A percentile compares a stretch with the other conserved stretches of the same genome.
Evolutionary conservation across 1,140 invertebrate species (phyloP).

Genomic region (Ips typographus): DNA sequence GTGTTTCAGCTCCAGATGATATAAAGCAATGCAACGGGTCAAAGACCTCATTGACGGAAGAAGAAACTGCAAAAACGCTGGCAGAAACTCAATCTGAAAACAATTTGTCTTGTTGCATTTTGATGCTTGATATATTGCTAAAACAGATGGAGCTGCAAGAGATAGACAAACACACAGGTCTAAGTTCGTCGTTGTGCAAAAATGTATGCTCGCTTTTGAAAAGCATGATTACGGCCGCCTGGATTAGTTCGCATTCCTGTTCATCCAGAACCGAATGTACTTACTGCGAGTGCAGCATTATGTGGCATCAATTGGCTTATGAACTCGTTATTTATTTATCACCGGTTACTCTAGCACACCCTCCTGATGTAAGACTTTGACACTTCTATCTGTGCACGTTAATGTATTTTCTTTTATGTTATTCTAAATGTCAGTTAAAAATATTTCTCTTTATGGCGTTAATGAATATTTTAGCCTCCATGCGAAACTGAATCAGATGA

Average conservation of each 20-base stretch:
- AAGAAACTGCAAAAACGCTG: conserved; percentile 56
- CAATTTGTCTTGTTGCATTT: conserved; percentile 88
- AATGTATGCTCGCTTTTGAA: conserved; percentile 78
- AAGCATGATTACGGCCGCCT: conserved; percentile 76
- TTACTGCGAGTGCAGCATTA: conserved; percentile 88
- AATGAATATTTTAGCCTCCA: conserved; percentile 54
- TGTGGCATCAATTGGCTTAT: conserved; percentile 90
- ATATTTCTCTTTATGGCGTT: background rate
- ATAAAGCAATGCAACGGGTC: conserved; percentile 54
- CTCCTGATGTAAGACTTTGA: conserved; percentile 68
- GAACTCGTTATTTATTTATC: conserved; percentile 79
- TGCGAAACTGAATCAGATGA: conserved; percentile 62
- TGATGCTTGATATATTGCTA: conserved; percentile 93
- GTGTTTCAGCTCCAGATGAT: conserved; percentile 18
- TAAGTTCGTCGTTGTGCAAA: conserved; percentile 74
- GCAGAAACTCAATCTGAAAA: conserved; percentile 64
- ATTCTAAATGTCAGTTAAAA: conserved; percentile 1
- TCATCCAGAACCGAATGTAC: conserved; percentile 71
- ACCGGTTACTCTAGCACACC: conserved; percentile 70
- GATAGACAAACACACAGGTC: conserved; percentile 77
- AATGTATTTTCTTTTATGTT: background rate
- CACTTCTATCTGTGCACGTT: background rate
- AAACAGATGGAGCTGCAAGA: conserved; percentile 97
- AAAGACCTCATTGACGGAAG: conserved; percentile 72
- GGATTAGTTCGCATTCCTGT: conserved; percentile 75